A percentile compares a stretch with the other conserved stretches of the same genome.
Evolutionary conservation across 2,888 invertebrate species (phyloP).

Genomic region (Pheosia gnoma): DNA sequence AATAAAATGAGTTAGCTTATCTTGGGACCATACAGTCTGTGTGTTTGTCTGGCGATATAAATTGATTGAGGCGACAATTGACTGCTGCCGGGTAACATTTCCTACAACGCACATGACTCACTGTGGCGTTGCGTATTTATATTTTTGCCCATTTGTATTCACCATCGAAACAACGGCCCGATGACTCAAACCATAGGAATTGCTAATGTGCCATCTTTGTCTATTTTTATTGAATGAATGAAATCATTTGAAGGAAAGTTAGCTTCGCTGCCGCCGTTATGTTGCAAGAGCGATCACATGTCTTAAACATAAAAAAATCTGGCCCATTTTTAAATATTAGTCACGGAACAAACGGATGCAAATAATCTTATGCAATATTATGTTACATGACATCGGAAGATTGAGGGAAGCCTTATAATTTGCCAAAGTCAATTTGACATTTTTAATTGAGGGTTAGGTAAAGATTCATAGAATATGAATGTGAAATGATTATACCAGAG

Average conservation of each 20-base stretch:
- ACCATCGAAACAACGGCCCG: slow-evolving; percentile 51
- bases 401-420: neutral
- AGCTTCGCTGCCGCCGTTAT: slow-evolving; percentile 3
- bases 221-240: slow-evolving; percentile 28
- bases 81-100: slow-evolving; percentile 13
- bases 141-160: slow-evolving; percentile 70
- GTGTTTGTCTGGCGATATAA: too few relatives aligned
- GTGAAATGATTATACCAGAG: too few relatives aligned
- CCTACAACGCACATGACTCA: slow-evolving; percentile 51
- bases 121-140: slow-evolving; percentile 48
- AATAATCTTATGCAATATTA: too few relatives aligned
- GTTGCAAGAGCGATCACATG: neutral
- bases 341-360: too few relatives aligned
- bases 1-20: too few relatives aligned
- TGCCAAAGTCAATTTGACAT: neutral
- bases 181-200: slow-evolving; percentile 67
- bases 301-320: too few relatives aligned
- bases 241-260: neutral
- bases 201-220: slow-evolving; percentile 29
- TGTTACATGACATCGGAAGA: neutral
- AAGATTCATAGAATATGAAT: too few relatives aligned
- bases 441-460: neutral
- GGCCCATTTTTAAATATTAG: too few relatives aligned
- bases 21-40: too few relatives aligned
- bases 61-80: neutral